Evolutionary conservation across 2,888 invertebrate genomes (phyloP), one percentile per base, ranked within the genome.

Genomic region (Ophonus ardosiacus): DNA sequence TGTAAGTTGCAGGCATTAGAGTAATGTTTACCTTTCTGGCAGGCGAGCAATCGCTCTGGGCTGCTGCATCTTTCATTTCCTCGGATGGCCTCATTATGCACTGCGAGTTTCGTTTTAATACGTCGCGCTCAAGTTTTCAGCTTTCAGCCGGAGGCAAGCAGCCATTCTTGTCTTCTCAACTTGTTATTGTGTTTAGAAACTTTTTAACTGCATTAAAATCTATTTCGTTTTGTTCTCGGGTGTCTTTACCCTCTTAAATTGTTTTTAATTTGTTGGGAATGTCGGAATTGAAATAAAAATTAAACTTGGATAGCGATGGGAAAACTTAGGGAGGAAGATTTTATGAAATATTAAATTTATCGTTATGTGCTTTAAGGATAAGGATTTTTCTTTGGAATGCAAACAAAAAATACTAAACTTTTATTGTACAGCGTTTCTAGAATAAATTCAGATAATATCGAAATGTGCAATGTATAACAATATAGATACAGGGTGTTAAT

Each of bases 171-270:
- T 74, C 43, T 74, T 51, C 59, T 80, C 63, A 82, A 82, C 82
- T 82, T 82, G 57, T 81, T 81, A 81, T 74, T 82, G 71, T 82
- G 71, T 71, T 82, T 68, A 10, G 17, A 82, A 82, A 82, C 68
- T 71, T 82, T 82, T 65, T 82, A 82, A 82, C 71, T 71, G 71
- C 82, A 82, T 82, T 82, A 82, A 82, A 82, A 82, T 82, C 82
- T 82, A 82, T 82, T 71, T 82, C 56, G 71, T 65, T 57, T 82
- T 71, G 81, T 81, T 81, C 63, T 43, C 38, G 71, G 17, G 40
- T 57, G 43, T 24, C 65, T 65, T 82, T 71, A 38, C 68, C 68
- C 82, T 82, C 51, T 82, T 82, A 71, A 82, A 82, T 71, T 82
- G 68, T 56, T 82, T 82, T 57, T 68, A 68, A 71, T 65, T 71